A percentile compares a stretch with the other conserved stretches of the same genome.
Conservation (phyloP, 1,140 invertebrate genomes). For the Asbolus verrucosus region DNA sequence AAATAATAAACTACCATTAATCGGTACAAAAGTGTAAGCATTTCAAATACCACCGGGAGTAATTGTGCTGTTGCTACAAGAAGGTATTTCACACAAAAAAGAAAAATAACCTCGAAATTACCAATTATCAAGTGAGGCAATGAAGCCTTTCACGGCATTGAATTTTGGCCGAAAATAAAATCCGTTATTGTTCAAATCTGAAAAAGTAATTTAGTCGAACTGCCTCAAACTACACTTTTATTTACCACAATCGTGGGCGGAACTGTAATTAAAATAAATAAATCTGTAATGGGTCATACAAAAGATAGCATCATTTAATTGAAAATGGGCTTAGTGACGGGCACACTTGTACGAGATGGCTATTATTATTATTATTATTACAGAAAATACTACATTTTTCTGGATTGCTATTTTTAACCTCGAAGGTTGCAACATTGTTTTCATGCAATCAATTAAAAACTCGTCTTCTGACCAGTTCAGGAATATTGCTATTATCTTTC, state of each 20-base stretch:
- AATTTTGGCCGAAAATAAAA: background rate
- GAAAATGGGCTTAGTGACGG: slow-evolving; percentile 1
- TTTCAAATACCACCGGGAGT: slow-evolving; percentile 9
- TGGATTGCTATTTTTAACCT: too few species aligned
- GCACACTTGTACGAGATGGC: too few species aligned
- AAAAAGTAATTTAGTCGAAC: slow-evolving; percentile 4
- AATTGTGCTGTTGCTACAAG: background rate
- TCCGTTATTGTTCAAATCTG: background rate
- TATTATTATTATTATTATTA: too few species aligned
- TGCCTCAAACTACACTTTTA: slow-evolving; percentile 7
- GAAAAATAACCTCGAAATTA: slow-evolving; percentile 19
- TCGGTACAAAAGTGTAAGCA: slow-evolving; percentile 12
- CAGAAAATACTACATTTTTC: too few species aligned
- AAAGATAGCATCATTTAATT: slow-evolving; percentile 3
- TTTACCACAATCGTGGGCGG: background rate
- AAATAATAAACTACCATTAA: slow-evolving; percentile 23
- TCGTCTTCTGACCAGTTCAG: too few species aligned
- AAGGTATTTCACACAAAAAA: slow-evolving; percentile 7
- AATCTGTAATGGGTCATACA: background rate
- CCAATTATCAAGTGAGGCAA: slow-evolving; percentile 12
- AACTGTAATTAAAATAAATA: slow-evolving; percentile 14
- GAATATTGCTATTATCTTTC: too few species aligned
- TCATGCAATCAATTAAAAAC: too few species aligned
- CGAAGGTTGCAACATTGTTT: too few species aligned
- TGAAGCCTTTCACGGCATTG: slow-evolving; percentile 15